Evolutionary conservation across 2,888 invertebrate species (phyloP).

Genomic region (Lepidochitona cinerea): DNA sequence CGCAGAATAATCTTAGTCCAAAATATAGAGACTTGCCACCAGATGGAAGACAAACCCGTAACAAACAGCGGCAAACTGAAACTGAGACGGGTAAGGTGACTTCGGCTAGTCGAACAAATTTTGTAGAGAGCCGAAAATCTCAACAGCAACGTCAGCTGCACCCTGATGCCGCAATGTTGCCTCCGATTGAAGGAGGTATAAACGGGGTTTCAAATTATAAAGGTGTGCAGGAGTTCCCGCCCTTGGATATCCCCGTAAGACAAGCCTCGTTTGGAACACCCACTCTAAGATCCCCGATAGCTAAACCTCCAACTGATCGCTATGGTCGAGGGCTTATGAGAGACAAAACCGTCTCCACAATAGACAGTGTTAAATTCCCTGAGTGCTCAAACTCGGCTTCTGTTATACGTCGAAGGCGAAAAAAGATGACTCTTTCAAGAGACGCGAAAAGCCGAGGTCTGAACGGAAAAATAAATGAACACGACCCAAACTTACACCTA

Average conservation of each 20-base stretch:
- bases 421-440: neutral
- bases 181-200: neutral
- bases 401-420: neutral
- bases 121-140: neutral
- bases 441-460: neutral
- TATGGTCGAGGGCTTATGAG: neutral
- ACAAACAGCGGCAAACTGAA: neutral
- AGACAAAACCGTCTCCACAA: neutral
- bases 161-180: neutral
- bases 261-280: neutral
- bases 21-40: neutral
- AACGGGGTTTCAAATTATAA: neutral
- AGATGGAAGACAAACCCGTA: neutral
- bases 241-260: neutral
- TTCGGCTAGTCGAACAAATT: neutral
- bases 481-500: neutral
- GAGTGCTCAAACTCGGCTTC: neutral
- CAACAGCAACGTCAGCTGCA: neutral
- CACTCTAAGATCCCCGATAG: neutral
- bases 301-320: neutral
- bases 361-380: conserved; percentile 2
- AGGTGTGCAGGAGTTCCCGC: neutral
- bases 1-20: neutral
- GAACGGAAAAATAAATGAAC: neutral
- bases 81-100: neutral